These are phyloP conservation scores for Plectropomus leopardus DNA, from an alignment of 2,113 vertebrate species.

Conservation along the genomic window DNA sequence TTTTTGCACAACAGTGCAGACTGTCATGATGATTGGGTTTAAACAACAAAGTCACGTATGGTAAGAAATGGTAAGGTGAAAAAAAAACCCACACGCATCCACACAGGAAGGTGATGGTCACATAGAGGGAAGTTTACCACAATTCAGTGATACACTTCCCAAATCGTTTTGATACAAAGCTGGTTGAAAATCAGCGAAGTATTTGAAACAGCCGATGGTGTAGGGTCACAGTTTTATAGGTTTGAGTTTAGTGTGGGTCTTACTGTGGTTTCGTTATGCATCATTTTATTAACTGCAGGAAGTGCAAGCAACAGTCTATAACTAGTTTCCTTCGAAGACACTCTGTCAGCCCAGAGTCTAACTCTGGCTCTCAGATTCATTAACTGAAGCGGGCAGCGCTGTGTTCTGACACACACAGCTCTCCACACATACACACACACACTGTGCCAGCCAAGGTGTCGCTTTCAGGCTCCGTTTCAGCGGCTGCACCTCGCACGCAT, in stretches of 20 bases:
- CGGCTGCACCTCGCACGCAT: conserved; percentile 3
- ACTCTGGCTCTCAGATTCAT: conserved; percentile 23
- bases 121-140: no score
- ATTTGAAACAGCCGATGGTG: neutral
- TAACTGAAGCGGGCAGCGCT: neutral
- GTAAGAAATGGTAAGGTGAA: no score
- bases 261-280: neutral
- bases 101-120: no score
- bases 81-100: no score
- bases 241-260: neutral
- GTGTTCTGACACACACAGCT: conserved; percentile 37
- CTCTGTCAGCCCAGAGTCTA: neutral
- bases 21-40: no score
- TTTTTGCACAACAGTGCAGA: no score
- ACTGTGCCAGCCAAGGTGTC: conserved; percentile 21
- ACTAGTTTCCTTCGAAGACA: neutral
- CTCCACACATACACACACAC: neutral
- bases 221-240: neutral
- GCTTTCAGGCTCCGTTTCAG: conserved; percentile 36
- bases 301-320: neutral
- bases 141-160: no score
- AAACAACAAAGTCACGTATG: no score
- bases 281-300: neutral
- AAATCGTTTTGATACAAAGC: no score
- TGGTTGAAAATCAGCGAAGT: no score